phyloP scores from a whole-genome alignment of 2,113 vertebrate species.

The Rhodinocichla rosea region DNA sequence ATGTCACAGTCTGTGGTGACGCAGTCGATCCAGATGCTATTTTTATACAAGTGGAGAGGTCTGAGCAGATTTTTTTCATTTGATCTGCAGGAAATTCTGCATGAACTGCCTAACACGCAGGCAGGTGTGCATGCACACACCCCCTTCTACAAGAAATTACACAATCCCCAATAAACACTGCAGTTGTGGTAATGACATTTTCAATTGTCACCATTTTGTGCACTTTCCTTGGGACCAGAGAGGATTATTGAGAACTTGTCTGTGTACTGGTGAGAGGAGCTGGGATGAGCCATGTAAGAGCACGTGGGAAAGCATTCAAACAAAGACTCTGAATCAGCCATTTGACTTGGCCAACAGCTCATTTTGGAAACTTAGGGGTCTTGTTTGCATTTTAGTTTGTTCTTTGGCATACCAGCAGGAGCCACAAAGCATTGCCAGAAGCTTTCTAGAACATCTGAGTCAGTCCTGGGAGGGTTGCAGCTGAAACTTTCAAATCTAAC shows the following conservation, averaged over 20 bases:
- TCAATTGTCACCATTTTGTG: fast-evolving
- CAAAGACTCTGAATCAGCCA: background rate
- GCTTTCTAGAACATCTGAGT: background rate
- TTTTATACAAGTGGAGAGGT: background rate
- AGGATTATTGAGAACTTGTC: background rate
- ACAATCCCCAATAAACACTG: background rate
- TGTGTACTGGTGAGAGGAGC: background rate
- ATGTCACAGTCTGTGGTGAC: background rate
- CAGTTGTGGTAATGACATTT: background rate
- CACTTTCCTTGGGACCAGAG: background rate
- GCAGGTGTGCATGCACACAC: background rate
- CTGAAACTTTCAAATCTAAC: background rate
- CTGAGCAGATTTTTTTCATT: background rate
- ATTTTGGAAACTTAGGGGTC: conserved; percentile 7
- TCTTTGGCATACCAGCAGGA: background rate
- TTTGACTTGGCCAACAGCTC: background rate
- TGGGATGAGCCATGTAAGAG: background rate
- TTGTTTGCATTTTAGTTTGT: background rate
- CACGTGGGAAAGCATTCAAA: background rate
- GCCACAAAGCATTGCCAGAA: background rate
- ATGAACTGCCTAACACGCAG: fast-evolving
- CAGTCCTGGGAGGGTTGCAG: background rate
- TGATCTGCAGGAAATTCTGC: conserved; percentile 19
- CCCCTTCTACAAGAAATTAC: background rate
- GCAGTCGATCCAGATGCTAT: background rate